Evolutionary conservation across 2,113 vertebrate species (phyloP).

Genomic region (Otis tarda): DNA sequence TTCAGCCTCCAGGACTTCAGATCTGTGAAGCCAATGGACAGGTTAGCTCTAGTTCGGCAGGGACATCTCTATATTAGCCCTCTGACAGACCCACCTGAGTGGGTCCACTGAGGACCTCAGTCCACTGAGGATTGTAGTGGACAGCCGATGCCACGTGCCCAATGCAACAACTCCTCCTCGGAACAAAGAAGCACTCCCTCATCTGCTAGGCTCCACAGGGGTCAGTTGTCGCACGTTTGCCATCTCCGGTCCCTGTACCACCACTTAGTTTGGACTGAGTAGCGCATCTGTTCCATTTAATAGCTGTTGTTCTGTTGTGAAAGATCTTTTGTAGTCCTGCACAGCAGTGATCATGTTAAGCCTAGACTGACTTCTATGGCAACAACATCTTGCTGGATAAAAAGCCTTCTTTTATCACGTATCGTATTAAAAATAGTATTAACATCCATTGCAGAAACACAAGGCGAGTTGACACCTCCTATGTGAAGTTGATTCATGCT

Average conservation of each 20-base stretch:
- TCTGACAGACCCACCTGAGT: background rate
- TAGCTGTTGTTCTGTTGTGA: background rate
- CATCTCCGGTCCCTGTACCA: background rate
- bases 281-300: background rate
- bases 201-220: background rate
- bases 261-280: background rate
- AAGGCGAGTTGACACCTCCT: conserved; percentile 40
- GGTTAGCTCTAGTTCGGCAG: background rate
- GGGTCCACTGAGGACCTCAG: too few relatives aligned
- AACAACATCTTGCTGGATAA: background rate
- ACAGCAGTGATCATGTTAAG: background rate
- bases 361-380: background rate
- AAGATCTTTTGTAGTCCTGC: background rate
- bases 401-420: background rate
- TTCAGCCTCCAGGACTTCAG: background rate
- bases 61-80: background rate
- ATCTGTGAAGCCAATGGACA: background rate
- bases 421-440: background rate
- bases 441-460: background rate
- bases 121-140: accelerated
- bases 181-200: background rate
- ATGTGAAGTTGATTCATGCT: conserved; percentile 49
- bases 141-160: background rate
- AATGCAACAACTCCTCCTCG: accelerated
- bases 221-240: background rate